These are phyloP conservation scores for Blomia tropicalis DNA, from an alignment of 2,888 invertebrate species.

Conservation along the genomic window DNA sequence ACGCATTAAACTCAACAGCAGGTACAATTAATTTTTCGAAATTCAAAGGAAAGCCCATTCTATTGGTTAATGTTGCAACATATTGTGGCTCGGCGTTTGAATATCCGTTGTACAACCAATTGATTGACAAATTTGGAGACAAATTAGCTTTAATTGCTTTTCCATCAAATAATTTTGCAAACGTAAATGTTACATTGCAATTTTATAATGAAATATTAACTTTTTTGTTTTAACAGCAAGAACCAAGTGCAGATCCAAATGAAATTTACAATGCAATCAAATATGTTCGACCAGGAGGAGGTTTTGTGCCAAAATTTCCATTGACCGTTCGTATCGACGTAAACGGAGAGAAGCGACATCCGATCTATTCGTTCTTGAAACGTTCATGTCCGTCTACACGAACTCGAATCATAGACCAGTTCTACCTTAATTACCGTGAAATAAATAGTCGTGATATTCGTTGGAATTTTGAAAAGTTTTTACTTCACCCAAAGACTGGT, in stretches of 20 bases:
- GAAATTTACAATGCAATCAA: slow-evolving; percentile 40
- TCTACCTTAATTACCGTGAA: slow-evolving; percentile 32
- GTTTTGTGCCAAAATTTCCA: slow-evolving; percentile 38
- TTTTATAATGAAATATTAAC: neutral
- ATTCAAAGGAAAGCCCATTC: slow-evolving; percentile 32
- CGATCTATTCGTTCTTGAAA: slow-evolving; percentile 39
- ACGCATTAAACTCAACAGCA: neutral
- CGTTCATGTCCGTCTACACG: slow-evolving; percentile 34
- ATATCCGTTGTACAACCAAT: slow-evolving; percentile 40
- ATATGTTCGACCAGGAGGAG: slow-evolving; percentile 39
- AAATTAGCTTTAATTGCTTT: slow-evolving; percentile 37
- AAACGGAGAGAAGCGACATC: slow-evolving; percentile 38
- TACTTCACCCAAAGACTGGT: slow-evolving; percentile 33
- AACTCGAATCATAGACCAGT: slow-evolving; percentile 30
- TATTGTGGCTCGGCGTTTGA: slow-evolving; percentile 40
- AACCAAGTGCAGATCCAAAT: slow-evolving; percentile 37
- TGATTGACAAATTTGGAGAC: slow-evolving; percentile 34
- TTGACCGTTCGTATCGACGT: slow-evolving; percentile 38
- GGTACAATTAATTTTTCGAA: slow-evolving; percentile 21
- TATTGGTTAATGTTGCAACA: slow-evolving; percentile 40
- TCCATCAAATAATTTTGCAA: slow-evolving; percentile 40
- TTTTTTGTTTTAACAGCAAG: slow-evolving; percentile 37
- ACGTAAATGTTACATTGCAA: slow-evolving; percentile 30
- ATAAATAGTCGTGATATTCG: slow-evolving; percentile 35
- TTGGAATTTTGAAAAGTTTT: no score